Evolutionary conservation across 2,888 invertebrate species (phyloP).

Genomic region (Bhutanitis thaidina): DNA sequence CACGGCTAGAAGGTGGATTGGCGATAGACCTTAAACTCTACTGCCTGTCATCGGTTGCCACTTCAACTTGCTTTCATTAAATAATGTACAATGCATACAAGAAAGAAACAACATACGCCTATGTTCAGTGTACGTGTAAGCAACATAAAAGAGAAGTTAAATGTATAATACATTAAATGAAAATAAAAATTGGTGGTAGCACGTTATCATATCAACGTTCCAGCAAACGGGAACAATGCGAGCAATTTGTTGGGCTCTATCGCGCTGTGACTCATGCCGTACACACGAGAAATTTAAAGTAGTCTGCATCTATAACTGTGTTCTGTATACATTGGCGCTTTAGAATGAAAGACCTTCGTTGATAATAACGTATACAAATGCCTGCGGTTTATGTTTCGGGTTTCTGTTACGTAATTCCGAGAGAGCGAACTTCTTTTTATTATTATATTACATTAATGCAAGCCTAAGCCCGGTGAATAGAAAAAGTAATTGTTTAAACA

Average conservation of each 20-base stretch:
- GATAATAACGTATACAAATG: neutral
- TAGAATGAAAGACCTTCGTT: neutral
- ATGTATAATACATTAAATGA: too few relatives aligned
- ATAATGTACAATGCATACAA: neutral
- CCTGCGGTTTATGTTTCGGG: neutral
- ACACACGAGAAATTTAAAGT: conserved; percentile 13
- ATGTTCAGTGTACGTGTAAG: neutral
- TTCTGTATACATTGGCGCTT: neutral
- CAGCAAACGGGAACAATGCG: conserved; percentile 45
- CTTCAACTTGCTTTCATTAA: too few relatives aligned
- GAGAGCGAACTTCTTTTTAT: too few relatives aligned
- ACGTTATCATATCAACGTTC: conserved; percentile 45
- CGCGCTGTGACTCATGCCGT: conserved; percentile 28
- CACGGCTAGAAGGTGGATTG: too few relatives aligned
- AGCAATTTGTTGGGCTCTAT: conserved; percentile 43
- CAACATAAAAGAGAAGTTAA: too few relatives aligned
- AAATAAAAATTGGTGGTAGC: conserved; percentile 34
- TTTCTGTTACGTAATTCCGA: too few relatives aligned
- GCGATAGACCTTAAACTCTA: too few relatives aligned
- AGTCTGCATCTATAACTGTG: neutral
- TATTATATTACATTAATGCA: too few relatives aligned
- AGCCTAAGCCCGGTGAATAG: too few relatives aligned
- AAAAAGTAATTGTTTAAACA: too few relatives aligned
- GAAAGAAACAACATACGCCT: too few relatives aligned
- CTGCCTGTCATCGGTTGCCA: too few relatives aligned